Conservation (phyloP, 1,140 invertebrate species). For the Cyrtorhinus lividipennis region DNA sequence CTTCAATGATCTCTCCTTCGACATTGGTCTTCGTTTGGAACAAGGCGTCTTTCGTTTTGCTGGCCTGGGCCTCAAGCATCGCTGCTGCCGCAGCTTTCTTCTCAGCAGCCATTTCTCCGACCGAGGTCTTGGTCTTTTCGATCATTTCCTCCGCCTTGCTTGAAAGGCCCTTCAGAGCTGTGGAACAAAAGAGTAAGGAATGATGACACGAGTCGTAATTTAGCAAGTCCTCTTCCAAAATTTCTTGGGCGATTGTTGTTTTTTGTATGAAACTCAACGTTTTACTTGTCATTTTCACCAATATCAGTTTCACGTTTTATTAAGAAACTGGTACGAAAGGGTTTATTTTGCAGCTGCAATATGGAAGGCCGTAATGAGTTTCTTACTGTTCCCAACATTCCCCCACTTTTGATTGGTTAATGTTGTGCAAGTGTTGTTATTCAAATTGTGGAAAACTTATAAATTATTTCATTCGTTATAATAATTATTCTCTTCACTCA, state of each 20-base stretch:
- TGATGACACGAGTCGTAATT: not conserved
- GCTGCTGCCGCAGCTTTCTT: slow-evolving; percentile 26
- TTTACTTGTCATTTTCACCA: no score
- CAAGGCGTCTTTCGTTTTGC: slow-evolving; percentile 26
- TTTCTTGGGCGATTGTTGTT: no score
- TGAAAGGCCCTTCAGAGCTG: slow-evolving; percentile 27
- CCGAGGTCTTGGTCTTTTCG: slow-evolving; percentile 28
- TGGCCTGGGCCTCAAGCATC: slow-evolving; percentile 25
- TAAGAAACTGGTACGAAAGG: not conserved
- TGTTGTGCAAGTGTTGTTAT: no score
- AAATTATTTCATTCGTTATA: no score
- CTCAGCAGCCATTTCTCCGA: slow-evolving; percentile 26
- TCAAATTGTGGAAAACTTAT: no score
- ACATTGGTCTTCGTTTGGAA: slow-evolving; percentile 23
- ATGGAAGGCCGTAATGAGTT: no score
- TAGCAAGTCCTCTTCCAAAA: not conserved
- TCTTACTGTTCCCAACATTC: no score
- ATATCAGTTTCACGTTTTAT: not conserved
- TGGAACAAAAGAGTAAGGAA: not conserved
- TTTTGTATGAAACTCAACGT: no score
- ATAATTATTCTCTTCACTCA: no score
- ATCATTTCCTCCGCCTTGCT: slow-evolving; percentile 27
- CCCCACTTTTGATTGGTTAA: no score
- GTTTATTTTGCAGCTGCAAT: not conserved
- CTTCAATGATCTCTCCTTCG: slow-evolving; percentile 22